Conservation (phyloP, 2,113 vertebrate genomes). For the Ictalurus punctatus region DNA sequence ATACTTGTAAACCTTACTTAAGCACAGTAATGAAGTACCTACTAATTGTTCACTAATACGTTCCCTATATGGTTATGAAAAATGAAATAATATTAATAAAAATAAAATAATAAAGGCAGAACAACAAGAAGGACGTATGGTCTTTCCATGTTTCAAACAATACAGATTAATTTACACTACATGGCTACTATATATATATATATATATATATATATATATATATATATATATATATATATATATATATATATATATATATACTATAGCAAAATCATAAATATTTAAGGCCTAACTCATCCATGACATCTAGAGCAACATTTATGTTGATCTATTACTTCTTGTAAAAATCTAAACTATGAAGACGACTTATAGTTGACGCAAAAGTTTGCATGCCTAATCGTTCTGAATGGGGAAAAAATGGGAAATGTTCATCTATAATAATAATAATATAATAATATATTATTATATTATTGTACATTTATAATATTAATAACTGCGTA, state of each 20-base stretch:
- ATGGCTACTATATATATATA: background rate
- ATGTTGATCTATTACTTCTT: background rate
- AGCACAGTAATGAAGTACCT: background rate
- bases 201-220: too few relatives aligned
- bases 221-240: too few relatives aligned
- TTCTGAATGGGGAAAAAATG: background rate
- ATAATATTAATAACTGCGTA: background rate
- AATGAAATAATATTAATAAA: background rate
- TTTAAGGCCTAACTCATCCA: background rate
- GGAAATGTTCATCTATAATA: background rate
- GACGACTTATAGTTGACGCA: background rate
- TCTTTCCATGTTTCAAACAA: background rate
- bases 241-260: too few relatives aligned
- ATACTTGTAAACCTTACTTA: background rate
- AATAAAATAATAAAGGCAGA: too few relatives aligned
- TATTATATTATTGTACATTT: too few relatives aligned
- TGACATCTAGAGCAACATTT: background rate
- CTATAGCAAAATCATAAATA: background rate
- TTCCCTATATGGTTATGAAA: background rate
- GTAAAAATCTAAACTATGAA: background rate
- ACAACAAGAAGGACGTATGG: too few relatives aligned
- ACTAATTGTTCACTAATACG: background rate
- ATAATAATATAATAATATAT: background rate
- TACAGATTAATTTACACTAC: background rate
- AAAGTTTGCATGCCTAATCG: background rate